Percentiles rank a stretch among this genome's conserved stretches.
Conservation (phyloP, 2,888 invertebrate species). For the Clanis bilineata region DNA sequence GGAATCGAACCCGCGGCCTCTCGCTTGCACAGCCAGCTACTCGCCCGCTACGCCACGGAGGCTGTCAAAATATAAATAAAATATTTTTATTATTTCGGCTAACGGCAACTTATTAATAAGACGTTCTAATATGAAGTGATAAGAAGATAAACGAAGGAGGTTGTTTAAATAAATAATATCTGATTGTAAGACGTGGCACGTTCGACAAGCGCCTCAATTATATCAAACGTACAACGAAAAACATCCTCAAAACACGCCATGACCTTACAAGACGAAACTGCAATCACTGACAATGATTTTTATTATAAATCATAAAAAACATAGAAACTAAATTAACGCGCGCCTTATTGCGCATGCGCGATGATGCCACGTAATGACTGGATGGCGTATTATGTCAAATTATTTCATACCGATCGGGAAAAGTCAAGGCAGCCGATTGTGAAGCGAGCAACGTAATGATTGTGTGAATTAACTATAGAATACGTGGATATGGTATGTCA, state of each 20-base stretch:
- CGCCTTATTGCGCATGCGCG: conserved; percentile 42
- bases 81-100: no score
- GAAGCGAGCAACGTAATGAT: conserved; percentile 55
- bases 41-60: no score
- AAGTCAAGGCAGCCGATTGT: conserved; percentile 78
- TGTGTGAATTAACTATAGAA: conserved; percentile 25
- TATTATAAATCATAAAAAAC: conserved; percentile 14
- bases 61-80: no score
- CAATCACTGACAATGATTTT: conserved; percentile 5
- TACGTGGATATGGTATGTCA: conserved; percentile 37
- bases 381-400: conserved; percentile 76
- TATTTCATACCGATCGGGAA: conserved; percentile 76
- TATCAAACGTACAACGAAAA: not conserved
- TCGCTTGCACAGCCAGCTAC: no score
- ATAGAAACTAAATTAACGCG: conserved; percentile 37
- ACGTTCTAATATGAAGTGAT: no score
- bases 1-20: no score
- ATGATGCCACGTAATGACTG: conserved; percentile 60
- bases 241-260: not conserved
- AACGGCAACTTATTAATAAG: no score
- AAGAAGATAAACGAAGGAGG: no score
- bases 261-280: not conserved
- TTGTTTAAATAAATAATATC: no score
- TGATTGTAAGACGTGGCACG: no score
- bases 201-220: no score